Conservation (phyloP, 2,888 invertebrate species). For the Eulithis testata region DNA sequence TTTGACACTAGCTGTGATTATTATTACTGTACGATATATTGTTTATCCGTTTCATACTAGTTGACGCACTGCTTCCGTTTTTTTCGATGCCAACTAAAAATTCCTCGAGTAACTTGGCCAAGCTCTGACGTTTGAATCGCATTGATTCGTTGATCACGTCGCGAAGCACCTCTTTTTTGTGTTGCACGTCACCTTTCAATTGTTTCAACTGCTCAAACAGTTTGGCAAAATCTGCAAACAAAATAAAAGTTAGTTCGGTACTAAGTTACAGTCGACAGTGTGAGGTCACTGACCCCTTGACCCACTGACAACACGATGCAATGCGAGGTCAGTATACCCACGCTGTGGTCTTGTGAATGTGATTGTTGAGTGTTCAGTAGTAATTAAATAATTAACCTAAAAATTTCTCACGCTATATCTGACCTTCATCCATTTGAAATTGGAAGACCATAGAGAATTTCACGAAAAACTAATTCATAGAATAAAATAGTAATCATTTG, state of each 20-base stretch:
- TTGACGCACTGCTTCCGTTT: slow-evolving; percentile 78
- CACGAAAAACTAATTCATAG: too few species aligned
- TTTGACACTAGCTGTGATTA: slow-evolving; percentile 73
- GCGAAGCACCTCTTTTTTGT: slow-evolving; percentile 88
- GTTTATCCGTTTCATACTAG: slow-evolving; percentile 65
- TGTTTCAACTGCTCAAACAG: slow-evolving; percentile 88
- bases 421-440: too few species aligned
- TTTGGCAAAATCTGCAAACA: slow-evolving; percentile 87
- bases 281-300: too few species aligned
- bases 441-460: too few species aligned
- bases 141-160: slow-evolving; percentile 91
- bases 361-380: too few species aligned
- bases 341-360: too few species aligned
- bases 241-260: slow-evolving; percentile 2
- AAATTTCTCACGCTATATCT: too few species aligned
- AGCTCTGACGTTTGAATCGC: slow-evolving; percentile 90
- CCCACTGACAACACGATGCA: too few species aligned
- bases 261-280: neutral
- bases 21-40: slow-evolving; percentile 64
- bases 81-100: slow-evolving; percentile 81
- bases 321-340: too few species aligned
- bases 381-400: too few species aligned
- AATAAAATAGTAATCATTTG: too few species aligned
- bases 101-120: slow-evolving; percentile 88
- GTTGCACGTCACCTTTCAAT: slow-evolving; percentile 88